These are phyloP conservation scores for Mesitornis unicolor DNA, from an alignment of 2,113 vertebrate species.

Conservation along the genomic window DNA sequence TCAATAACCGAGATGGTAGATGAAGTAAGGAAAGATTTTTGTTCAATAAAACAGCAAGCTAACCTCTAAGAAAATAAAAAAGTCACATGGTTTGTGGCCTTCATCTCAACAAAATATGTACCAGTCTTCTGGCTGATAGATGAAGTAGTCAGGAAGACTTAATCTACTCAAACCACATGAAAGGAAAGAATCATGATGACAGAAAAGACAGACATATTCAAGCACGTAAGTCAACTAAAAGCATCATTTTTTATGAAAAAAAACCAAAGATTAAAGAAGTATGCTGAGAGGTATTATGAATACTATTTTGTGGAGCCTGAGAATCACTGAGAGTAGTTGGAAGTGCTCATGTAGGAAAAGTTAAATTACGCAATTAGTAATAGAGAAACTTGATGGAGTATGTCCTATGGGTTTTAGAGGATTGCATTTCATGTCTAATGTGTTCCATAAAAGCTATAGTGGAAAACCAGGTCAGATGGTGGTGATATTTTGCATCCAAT, in stretches of 20 bases:
- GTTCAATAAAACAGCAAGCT: background rate
- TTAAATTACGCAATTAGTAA: conserved; percentile 15
- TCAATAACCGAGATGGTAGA: background rate
- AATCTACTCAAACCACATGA: background rate
- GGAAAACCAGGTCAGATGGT: background rate
- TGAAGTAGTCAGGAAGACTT: conserved; percentile 8
- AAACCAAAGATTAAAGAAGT: background rate
- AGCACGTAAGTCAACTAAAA: background rate
- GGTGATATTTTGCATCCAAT: background rate
- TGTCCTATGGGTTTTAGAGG: background rate
- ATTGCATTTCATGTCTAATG: conserved; percentile 1
- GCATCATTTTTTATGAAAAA: background rate
- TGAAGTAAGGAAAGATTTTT: background rate
- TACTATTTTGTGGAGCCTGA: background rate
- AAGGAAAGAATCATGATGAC: background rate
- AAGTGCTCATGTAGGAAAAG: background rate
- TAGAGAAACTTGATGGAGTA: background rate
- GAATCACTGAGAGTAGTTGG: background rate
- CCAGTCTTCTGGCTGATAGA: background rate
- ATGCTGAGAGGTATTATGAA: background rate
- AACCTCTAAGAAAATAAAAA: background rate
- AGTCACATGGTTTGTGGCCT: background rate
- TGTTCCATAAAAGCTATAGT: background rate
- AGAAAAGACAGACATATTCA: background rate
- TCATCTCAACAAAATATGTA: background rate